Percentiles rank a stretch among this genome's conserved stretches.
Evolutionary conservation across 1,140 invertebrate genomes (phyloP).

Genomic region (Drosophila simulans): DNA sequence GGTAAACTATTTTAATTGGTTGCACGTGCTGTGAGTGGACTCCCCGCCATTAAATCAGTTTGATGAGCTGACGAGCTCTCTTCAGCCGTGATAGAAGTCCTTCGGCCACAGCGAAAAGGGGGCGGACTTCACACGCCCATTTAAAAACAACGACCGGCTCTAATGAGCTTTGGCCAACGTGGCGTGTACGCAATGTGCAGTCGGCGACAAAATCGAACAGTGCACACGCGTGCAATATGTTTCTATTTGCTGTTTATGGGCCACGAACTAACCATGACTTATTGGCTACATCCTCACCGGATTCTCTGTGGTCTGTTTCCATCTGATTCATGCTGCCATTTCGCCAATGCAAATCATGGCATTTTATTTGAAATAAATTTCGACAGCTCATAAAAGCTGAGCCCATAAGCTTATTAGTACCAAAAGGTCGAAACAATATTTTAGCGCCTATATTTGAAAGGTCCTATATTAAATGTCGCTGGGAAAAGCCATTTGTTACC

Average conservation of each 20-base stretch:
- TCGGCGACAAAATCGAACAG: conserved; percentile 13
- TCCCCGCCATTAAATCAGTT: conserved; percentile 56
- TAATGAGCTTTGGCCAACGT: conserved; percentile 45
- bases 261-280: conserved; percentile 38
- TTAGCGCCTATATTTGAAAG: background rate
- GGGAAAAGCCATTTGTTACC: too few relatives aligned
- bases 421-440: background rate
- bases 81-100: conserved; percentile 7
- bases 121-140: conserved; percentile 23
- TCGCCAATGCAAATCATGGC: background rate
- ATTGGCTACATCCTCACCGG: conserved; percentile 16
- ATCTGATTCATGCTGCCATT: conserved; percentile 13
- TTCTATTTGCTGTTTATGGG: conserved; percentile 34
- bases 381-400: conserved; percentile 2
- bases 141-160: conserved; percentile 29
- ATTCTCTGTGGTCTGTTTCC: background rate
- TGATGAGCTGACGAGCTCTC: conserved; percentile 46
- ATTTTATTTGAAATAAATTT: conserved; percentile 12
- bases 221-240: conserved; percentile 14
- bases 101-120: background rate
- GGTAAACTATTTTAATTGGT: conserved; percentile 61
- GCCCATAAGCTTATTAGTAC: background rate
- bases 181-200: conserved; percentile 34
- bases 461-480: too few relatives aligned
- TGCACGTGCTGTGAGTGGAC: conserved; percentile 14